phyloP scores from a whole-genome alignment of 2,113 vertebrate species.

The Sceloporus tristichus region DNA sequence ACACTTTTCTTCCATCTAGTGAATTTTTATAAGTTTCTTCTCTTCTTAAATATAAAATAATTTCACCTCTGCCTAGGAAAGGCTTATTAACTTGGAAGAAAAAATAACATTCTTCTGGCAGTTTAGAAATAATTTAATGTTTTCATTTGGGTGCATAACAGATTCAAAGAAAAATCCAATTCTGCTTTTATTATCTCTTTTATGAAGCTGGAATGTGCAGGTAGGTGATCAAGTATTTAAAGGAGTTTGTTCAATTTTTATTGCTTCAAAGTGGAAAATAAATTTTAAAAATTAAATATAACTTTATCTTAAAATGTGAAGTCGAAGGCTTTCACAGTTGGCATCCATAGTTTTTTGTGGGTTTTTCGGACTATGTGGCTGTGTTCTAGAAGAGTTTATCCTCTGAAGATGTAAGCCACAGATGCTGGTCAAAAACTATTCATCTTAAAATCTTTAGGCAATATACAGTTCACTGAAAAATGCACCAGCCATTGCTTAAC shows the following conservation, averaged over 20 bases:
- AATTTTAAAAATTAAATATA: constrained; percentile 25
- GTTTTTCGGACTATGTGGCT: no score
- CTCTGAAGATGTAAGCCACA: no score
- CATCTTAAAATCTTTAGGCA: neutral
- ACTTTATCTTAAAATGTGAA: neutral
- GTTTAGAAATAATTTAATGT: constrained; percentile 43
- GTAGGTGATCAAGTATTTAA: constrained; percentile 52
- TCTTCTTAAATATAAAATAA: constrained; percentile 44
- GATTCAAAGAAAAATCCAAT: constrained; percentile 59
- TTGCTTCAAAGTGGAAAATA: constrained; percentile 27
- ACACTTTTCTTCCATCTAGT: neutral
- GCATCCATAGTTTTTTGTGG: no score
- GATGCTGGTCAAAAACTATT: no score
- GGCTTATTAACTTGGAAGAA: constrained; percentile 49
- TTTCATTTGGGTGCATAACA: constrained; percentile 38
- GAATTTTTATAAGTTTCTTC: constrained; percentile 40
- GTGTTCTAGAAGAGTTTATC: no score
- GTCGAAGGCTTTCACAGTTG: no score
- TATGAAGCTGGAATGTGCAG: constrained; percentile 56
- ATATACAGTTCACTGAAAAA: constrained; percentile 2
- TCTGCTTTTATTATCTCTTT: constrained; percentile 54
- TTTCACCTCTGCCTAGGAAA: constrained; percentile 55
- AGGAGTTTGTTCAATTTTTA: constrained; percentile 49
- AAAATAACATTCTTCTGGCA: constrained; percentile 52
- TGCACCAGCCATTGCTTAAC: neutral